These are phyloP conservation scores for Rhagologus leucostigma DNA, from an alignment of 2,113 vertebrate genomes.

Conservation along the genomic window DNA sequence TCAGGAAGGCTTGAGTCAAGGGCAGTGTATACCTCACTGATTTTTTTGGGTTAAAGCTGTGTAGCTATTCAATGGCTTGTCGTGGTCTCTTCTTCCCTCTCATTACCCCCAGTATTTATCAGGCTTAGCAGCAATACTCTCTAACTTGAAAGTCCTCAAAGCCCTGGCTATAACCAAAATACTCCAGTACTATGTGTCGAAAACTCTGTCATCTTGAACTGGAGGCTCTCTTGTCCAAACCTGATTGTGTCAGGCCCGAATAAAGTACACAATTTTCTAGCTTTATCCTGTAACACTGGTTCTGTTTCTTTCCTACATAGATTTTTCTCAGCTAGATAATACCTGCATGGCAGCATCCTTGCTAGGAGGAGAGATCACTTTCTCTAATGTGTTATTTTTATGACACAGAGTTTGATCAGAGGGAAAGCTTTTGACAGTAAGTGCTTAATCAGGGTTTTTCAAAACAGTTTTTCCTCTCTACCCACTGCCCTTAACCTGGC, in stretches of 20 bases:
- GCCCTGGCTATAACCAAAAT: not conserved
- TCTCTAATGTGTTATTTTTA: not conserved
- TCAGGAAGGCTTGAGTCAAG: not conserved
- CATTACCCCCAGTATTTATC: not conserved
- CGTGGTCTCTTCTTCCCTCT: not conserved
- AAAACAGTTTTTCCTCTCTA: not conserved
- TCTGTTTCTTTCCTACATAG: not conserved
- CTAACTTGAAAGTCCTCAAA: not conserved
- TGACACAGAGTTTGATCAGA: not conserved
- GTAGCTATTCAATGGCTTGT: not conserved
- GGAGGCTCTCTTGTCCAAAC: not conserved
- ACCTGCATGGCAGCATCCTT: not conserved
- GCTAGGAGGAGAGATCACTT: not conserved
- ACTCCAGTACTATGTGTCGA: not conserved
- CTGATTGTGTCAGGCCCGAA: not conserved
- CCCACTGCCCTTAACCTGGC: not conserved
- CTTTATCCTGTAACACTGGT: not conserved
- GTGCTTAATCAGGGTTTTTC: not conserved
- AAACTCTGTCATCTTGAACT: not conserved
- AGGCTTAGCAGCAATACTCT: not conserved
- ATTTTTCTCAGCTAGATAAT: not conserved
- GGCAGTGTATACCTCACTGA: not conserved
- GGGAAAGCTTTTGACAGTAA: not conserved
- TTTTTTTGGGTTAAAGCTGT: not conserved
- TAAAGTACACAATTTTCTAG: not conserved